Base-by-base conservation (phyloP, 2,113 vertebrate species). In the Hypomesus transpacificus region DNA sequence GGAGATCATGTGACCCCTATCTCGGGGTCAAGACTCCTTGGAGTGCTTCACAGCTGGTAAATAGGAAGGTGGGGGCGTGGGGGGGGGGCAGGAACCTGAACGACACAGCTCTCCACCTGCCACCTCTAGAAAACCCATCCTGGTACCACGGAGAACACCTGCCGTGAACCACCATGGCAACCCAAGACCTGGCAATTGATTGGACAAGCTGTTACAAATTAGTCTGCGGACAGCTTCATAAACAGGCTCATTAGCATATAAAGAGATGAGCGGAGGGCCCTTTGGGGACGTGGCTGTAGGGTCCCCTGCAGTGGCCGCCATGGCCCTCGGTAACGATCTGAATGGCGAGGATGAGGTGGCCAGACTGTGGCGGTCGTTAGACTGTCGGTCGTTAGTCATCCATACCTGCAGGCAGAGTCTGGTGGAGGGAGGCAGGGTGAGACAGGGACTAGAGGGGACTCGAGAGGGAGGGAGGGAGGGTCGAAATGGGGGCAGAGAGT, bases 181-280 rank as follows among this genome's bases (percentile, higher is more conserved):
- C 85, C 81, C 26, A 61, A 71, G 65, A 76, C 63, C 80, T 79
- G 79, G 78, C 84, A 60, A 71, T 84, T 80, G 82, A 88, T 89
- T 87, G 75, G 75, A 84, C 90, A 89, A 89, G 89, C 88, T 90
- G 86, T 89, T 90, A 75, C 78, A 82, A 90, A 91, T 92, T 85
- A 89, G 81, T 73, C 75, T 78, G 56, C 1, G 79, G 84, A 82
- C 75, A 85, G 83, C 83, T 88, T 83, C 79, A 77, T 60, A 70
- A 77, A 78, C 75, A 46, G 74, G 14, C 18, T 79, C 76, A 92
- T 92, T 92, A 91, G 86, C 91, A 92, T 92, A 88, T 87, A 90
- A 91, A 92, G 91, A 91, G 87, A 70, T 82, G 81, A 87, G 80
- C 80, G 74, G 70, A 80, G 76, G 78, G 78, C 74, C 77, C 77